phyloP scores from a whole-genome alignment of 2,888 invertebrate species.

The Archaeoteleia sp. region DNA sequence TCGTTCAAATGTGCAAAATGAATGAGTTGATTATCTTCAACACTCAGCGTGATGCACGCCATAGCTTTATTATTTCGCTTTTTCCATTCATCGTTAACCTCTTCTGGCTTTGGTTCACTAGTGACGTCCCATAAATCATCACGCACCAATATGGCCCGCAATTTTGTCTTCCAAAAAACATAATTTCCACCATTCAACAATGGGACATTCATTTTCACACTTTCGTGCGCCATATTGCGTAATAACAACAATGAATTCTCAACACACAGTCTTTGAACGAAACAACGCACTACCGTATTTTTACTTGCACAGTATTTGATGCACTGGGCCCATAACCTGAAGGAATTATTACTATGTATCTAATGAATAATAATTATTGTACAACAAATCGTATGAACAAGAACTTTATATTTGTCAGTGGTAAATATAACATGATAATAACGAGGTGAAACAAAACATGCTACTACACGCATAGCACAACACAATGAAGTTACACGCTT shows the following conservation, averaged over 20 bases:
- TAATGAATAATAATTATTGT: too few relatives aligned
- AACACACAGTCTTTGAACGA: too few relatives aligned
- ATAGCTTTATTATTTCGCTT: conserved; percentile 47
- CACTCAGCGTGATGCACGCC: conserved; percentile 31
- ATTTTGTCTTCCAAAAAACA: conserved; percentile 48
- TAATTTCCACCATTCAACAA: conserved; percentile 50
- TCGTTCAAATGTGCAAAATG: conserved; percentile 27
- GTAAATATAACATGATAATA: too few relatives aligned
- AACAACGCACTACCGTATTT: too few relatives aligned
- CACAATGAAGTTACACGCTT: too few relatives aligned
- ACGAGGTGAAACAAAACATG: too few relatives aligned
- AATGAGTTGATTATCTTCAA: conserved; percentile 41
- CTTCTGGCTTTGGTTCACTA: conserved; percentile 16
- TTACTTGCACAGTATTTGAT: too few relatives aligned
- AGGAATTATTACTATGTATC: conserved; percentile 1
- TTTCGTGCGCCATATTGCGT: not conserved
- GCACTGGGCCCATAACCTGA: conserved; percentile 13
- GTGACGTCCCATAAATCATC: conserved; percentile 50
- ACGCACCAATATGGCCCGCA: conserved; percentile 43
- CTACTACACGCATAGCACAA: too few relatives aligned
- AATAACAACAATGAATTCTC: too few relatives aligned
- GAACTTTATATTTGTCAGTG: too few relatives aligned
- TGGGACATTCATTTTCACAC: conserved; percentile 4
- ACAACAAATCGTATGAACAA: too few relatives aligned
- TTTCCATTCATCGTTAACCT: conserved; percentile 22